Evolutionary conservation across 2,888 invertebrate genomes (phyloP).

Genomic region (Iselma pallidipennis): DNA sequence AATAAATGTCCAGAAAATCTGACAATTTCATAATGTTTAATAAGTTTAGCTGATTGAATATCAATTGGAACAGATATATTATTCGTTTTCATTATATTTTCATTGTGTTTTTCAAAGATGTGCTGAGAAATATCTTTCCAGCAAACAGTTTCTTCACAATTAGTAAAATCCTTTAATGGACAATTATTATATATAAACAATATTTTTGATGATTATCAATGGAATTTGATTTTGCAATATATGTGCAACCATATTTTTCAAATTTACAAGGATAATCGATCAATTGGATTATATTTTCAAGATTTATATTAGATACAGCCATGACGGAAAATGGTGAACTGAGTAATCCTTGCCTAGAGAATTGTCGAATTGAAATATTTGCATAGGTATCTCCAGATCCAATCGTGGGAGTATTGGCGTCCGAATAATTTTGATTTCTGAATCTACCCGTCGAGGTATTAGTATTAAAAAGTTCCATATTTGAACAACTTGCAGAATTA

Average conservation of each 20-base stretch:
- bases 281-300: no score
- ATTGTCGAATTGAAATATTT: no score
- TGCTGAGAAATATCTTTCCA: not conserved
- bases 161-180: not conserved
- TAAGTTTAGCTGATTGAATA: not conserved
- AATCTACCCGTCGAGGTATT: no score
- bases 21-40: not conserved
- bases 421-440: no score
- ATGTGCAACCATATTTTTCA: not conserved
- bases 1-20: constrained; percentile 32
- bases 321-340: no score
- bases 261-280: no score
- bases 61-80: not conserved
- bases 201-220: not conserved
- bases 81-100: not conserved
- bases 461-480: no score
- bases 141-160: not conserved
- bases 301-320: no score
- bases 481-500: no score
- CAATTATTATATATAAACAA: not conserved
- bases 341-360: no score
- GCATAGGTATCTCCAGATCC: no score
- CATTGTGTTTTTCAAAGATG: not conserved
- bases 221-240: not conserved
- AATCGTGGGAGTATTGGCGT: no score